Percentiles rank a stretch among this genome's conserved stretches.
These are phyloP conservation scores for Hemaris fuciformis DNA, from an alignment of 2,888 invertebrate species.

Conservation along the genomic window DNA sequence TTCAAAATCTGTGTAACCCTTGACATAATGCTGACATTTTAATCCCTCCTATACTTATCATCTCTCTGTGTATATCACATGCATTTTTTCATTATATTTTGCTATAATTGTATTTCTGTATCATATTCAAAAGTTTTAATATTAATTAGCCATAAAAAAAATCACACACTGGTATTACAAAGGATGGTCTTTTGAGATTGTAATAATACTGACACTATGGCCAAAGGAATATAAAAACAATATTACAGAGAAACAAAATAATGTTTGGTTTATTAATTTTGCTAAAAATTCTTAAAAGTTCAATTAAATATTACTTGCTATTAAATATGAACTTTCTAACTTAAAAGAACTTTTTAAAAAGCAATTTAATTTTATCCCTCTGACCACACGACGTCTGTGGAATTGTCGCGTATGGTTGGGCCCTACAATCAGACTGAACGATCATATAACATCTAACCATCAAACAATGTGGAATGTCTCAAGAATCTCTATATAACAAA, in stretches of 20 bases:
- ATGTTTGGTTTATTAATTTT: too few relatives aligned
- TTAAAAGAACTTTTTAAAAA: not conserved
- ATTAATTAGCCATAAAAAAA: not conserved
- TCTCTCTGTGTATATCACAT: too few relatives aligned
- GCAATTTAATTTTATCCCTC: constrained; percentile 13
- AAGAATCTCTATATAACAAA: constrained; percentile 46
- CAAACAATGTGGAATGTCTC: constrained; percentile 47
- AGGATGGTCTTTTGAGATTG: constrained; percentile 33
- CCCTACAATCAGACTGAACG: constrained; percentile 23
- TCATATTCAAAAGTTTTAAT: not conserved
- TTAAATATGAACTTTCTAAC: too few relatives aligned
- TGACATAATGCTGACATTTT: too few relatives aligned
- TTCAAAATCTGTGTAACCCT: not conserved
- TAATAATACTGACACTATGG: constrained; percentile 40
- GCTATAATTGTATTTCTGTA: not conserved
- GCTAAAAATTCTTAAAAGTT: too few relatives aligned
- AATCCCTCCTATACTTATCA: too few relatives aligned
- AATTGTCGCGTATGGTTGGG: constrained; percentile 20
- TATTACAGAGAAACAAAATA: not conserved
- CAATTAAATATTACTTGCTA: too few relatives aligned
- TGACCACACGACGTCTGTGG: constrained; percentile 21
- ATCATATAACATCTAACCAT: constrained; percentile 30
- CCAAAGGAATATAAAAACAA: constrained; percentile 24
- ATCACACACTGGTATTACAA: constrained; percentile 24
- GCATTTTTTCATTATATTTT: too few relatives aligned